Percentiles rank a stretch among this genome's conserved stretches.
Evolutionary conservation across 2,113 vertebrate species (phyloP).

Genomic region (Urocolius indicus): DNA sequence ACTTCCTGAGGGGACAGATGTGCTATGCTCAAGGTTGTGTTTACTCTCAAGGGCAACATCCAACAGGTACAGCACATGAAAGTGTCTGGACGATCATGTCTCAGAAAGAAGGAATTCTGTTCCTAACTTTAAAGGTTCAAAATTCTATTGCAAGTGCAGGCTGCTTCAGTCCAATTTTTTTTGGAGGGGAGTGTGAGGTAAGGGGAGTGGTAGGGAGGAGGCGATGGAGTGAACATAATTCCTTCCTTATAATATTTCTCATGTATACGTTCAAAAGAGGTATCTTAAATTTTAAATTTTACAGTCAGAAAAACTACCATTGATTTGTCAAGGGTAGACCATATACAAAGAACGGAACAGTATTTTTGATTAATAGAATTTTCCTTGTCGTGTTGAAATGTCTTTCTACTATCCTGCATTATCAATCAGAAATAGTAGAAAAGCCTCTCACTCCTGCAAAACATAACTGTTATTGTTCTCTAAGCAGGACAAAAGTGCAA

Average conservation of each 20-base stretch:
- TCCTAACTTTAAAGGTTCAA: not conserved
- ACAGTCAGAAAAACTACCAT: not conserved
- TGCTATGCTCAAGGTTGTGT: not conserved
- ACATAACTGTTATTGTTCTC: not conserved
- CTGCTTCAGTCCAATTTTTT: not conserved
- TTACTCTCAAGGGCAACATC: not conserved
- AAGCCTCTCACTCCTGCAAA: not conserved
- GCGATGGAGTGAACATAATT: not conserved
- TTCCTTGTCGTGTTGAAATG: not conserved
- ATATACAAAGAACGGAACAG: not conserved
- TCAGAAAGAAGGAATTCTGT: not conserved
- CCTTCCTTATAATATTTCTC: not conserved
- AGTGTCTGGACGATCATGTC: not conserved
- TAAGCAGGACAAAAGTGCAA: not conserved
- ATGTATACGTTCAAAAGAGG: not conserved
- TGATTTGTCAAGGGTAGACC: not conserved
- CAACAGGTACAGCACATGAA: not conserved
- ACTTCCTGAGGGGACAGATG: not conserved
- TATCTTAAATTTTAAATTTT: not conserved
- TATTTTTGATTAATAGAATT: not conserved
- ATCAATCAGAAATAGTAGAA: not conserved
- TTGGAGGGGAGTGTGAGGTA: not conserved
- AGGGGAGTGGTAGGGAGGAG: too few relatives aligned
- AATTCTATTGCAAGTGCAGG: not conserved
- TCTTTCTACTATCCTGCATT: not conserved